These are phyloP conservation scores for Stenichneumon culpator DNA, from an alignment of 2,888 invertebrate genomes.

Conservation along the genomic window DNA sequence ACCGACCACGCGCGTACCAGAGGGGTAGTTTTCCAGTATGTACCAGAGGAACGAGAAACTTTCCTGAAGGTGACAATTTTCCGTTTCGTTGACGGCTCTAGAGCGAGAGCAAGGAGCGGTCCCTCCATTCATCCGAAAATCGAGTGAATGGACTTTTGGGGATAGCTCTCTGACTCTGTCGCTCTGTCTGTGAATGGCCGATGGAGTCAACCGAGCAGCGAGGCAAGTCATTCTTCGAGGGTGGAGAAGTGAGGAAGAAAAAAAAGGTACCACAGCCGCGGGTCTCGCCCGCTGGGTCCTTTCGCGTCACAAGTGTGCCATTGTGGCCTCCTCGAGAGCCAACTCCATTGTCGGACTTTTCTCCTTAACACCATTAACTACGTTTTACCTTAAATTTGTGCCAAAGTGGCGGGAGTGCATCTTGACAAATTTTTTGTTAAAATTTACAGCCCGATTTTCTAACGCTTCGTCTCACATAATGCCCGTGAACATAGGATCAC, in stretches of 20 bases:
- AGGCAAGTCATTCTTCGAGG: constrained; percentile 49
- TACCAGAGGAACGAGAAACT: constrained; percentile 8
- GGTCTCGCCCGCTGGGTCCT: constrained; percentile 76
- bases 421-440: constrained; percentile 82
- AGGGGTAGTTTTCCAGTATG: background rate
- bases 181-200: constrained; percentile 59
- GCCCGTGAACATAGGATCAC: constrained; percentile 37
- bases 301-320: constrained; percentile 83
- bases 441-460: constrained; percentile 74
- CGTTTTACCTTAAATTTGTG: constrained; percentile 84
- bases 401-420: constrained; percentile 81
- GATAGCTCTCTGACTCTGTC: constrained; percentile 50
- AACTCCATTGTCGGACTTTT: constrained; percentile 77
- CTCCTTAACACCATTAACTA: constrained; percentile 84
- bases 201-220: constrained; percentile 57
- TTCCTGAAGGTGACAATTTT: constrained; percentile 65
- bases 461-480: constrained; percentile 76
- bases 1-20: constrained; percentile 67
- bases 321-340: constrained; percentile 80
- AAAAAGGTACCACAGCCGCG: constrained; percentile 69
- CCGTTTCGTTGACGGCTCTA: constrained; percentile 53
- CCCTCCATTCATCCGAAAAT: constrained; percentile 64
- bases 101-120: constrained; percentile 40
- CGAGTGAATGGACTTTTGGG: constrained; percentile 58
- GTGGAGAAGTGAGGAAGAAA: constrained; percentile 38